Evolutionary conservation across 2,113 vertebrate species (phyloP).

Genomic region (Centropus unirufus): DNA sequence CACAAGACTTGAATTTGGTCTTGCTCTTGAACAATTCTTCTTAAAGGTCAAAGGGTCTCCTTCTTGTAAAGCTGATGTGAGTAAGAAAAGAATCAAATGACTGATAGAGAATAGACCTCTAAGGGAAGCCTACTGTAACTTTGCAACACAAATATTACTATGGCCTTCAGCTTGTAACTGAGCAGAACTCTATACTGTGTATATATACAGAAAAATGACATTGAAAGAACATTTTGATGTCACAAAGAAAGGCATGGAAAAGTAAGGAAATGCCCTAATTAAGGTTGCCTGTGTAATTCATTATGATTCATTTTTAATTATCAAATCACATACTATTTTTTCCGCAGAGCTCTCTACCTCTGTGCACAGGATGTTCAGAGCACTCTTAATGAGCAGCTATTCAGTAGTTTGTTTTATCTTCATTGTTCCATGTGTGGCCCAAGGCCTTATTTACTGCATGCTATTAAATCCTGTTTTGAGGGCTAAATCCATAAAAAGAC

Average conservation of each 20-base stretch:
- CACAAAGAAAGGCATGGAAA: neutral
- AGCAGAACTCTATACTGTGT: neutral
- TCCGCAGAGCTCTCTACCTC: conserved; percentile 12
- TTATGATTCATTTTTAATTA: conserved; percentile 64
- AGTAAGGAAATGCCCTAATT: conserved; percentile 53
- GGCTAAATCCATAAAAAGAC: conserved; percentile 63
- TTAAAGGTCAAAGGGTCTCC: neutral
- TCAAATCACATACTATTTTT: conserved; percentile 46
- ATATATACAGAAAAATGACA: neutral
- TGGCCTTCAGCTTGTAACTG: neutral
- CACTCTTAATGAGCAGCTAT: conserved; percentile 46
- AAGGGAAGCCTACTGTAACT: neutral
- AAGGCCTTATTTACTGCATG: conserved; percentile 46
- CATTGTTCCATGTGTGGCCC: conserved; percentile 70
- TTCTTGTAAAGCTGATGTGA: neutral
- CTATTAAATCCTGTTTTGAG: conserved; percentile 68
- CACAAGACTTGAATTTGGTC: neutral
- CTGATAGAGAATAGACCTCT: neutral
- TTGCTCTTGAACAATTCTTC: neutral
- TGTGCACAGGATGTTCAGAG: conserved; percentile 56
- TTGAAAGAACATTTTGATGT: neutral
- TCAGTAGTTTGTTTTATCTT: conserved; percentile 50
- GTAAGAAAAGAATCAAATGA: neutral
- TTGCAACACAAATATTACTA: neutral
- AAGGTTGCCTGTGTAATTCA: conserved; percentile 26